Evolutionary conservation across 1,140 invertebrate genomes (phyloP).

Genomic region (Lamellibrachia luymesi): DNA sequence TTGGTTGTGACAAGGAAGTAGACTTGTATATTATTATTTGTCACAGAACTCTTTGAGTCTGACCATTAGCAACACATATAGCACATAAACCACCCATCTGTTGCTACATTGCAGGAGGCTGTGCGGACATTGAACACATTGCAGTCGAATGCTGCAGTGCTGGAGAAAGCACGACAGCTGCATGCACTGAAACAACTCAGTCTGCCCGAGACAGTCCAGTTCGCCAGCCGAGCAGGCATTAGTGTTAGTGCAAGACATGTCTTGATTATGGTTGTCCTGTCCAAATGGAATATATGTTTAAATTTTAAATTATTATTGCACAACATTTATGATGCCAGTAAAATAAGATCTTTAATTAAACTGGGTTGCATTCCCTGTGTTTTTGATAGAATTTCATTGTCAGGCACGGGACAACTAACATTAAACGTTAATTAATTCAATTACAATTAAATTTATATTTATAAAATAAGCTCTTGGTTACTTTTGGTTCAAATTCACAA

Average conservation of each 20-base stretch:
- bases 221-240: constrained; percentile 67
- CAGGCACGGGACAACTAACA: not conserved
- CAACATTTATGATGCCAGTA: not conserved
- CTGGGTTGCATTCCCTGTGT: not conserved
- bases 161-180: constrained; percentile 59
- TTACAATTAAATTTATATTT: too few species aligned
- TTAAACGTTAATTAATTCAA: not conserved
- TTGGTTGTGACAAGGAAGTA: too few species aligned
- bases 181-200: constrained; percentile 57
- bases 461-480: too few species aligned
- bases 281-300: too few species aligned
- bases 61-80: too few species aligned
- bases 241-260: constrained; percentile 38
- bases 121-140: constrained; percentile 67
- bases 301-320: too few species aligned
- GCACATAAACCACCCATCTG: not conserved
- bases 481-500: too few species aligned
- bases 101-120: constrained; percentile 62
- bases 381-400: constrained; percentile 15
- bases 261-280: not conserved
- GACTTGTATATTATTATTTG: too few species aligned
- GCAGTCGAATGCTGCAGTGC: constrained; percentile 69
- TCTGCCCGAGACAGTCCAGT: constrained; percentile 56
- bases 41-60: too few species aligned
- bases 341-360: not conserved